Conservation (phyloP, 2,888 invertebrate species). For the Drosophila neonasuta region DNA sequence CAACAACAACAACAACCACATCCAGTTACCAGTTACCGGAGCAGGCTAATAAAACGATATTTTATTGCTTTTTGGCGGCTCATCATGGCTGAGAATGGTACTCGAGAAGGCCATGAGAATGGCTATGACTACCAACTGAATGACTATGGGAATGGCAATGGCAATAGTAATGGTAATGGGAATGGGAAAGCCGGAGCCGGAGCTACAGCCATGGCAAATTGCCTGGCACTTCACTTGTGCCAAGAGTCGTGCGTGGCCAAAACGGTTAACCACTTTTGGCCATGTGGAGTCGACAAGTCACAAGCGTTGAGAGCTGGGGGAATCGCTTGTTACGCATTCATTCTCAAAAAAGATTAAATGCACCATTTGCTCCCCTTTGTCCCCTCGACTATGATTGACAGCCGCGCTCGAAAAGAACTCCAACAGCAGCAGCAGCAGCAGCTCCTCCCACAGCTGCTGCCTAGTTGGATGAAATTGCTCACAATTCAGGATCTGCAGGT, state of each 20-base stretch:
- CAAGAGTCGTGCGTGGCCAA: slow-evolving; percentile 62
- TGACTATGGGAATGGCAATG: slow-evolving; percentile 43
- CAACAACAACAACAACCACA: background rate
- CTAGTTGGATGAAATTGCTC: slow-evolving; percentile 62
- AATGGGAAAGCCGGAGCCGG: slow-evolving; percentile 5
- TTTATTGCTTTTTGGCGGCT: slow-evolving; percentile 79
- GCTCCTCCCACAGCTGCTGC: slow-evolving; percentile 32
- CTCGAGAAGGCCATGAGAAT: slow-evolving; percentile 27
- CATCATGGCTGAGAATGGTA: slow-evolving; percentile 72
- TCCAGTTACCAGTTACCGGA: slow-evolving; percentile 20
- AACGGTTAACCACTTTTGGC: slow-evolving; percentile 34
- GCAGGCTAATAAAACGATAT: slow-evolving; percentile 78
- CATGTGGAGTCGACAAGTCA: slow-evolving; percentile 16
- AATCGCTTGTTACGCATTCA: slow-evolving; percentile 40
- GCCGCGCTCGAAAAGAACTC: slow-evolving; percentile 5
- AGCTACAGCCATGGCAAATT: slow-evolving; percentile 53
- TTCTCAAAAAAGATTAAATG: slow-evolving; percentile 40
- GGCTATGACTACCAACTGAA: slow-evolving; percentile 3
- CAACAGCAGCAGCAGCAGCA: slow-evolving; percentile 3
- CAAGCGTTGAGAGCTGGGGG: background rate
- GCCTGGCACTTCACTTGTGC: slow-evolving; percentile 33
- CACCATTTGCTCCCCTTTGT: slow-evolving; percentile 33
- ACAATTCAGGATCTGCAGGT: slow-evolving; percentile 75
- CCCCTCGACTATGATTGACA: slow-evolving; percentile 48
- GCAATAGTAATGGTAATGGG: slow-evolving; percentile 15